phyloP scores from a whole-genome alignment of 2,888 invertebrate species.

The Cataglyphis rosenhaueri region DNA sequence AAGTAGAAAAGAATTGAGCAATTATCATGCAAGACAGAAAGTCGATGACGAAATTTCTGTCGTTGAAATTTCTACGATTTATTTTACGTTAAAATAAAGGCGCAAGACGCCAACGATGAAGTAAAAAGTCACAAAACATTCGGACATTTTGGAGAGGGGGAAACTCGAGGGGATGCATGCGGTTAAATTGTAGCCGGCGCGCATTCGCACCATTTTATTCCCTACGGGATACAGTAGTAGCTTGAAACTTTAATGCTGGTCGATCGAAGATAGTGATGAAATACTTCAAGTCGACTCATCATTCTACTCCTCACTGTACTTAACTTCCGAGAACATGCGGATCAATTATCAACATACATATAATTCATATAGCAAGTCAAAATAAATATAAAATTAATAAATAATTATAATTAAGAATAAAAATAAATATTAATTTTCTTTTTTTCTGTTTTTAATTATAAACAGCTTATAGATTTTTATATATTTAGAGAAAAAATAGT shows the following conservation, averaged over 20 bases:
- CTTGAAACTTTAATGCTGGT: constrained; percentile 47
- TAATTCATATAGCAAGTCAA: background rate
- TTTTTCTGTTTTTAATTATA: background rate
- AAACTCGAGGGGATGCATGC: constrained; percentile 31
- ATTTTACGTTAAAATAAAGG: background rate
- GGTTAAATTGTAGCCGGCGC: constrained; percentile 41
- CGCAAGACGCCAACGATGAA: background rate
- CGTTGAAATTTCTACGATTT: too few relatives aligned
- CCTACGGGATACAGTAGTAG: constrained; percentile 28
- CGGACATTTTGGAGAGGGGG: constrained; percentile 3
- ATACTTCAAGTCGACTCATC: constrained; percentile 43
- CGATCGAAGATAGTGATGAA: constrained; percentile 41
- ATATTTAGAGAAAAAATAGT: background rate
- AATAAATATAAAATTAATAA: constrained; percentile 13
- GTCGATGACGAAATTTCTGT: background rate
- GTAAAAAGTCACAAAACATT: constrained; percentile 35
- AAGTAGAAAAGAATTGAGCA: background rate
- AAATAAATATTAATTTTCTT: background rate
- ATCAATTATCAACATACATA: background rate
- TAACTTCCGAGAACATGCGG: constrained; percentile 7
- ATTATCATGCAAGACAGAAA: background rate
- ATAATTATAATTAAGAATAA: background rate
- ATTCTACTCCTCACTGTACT: constrained; percentile 5
- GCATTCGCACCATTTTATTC: constrained; percentile 43
- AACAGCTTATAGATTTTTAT: background rate